These are phyloP conservation scores for Melanotaenia trifasciata DNA, from an alignment of 2,797 vertebrate genomes.

Conservation along the genomic window DNA sequence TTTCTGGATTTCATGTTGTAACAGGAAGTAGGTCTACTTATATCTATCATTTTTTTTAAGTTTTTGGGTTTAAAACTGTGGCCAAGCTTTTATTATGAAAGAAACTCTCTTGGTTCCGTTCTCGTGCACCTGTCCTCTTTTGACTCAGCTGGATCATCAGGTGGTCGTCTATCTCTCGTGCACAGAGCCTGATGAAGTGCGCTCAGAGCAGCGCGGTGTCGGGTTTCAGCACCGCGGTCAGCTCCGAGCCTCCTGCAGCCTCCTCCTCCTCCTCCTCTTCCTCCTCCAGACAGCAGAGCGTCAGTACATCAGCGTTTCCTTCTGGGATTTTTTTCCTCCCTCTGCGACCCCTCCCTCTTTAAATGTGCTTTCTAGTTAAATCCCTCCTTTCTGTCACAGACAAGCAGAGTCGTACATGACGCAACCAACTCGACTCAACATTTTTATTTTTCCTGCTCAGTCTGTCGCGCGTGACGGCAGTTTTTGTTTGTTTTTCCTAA, in stretches of 20 bases:
- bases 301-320: constrained; percentile 33
- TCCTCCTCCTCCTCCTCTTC: constrained; percentile 12
- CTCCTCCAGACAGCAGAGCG: constrained; percentile 25
- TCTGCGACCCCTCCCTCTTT: constrained; percentile 56
- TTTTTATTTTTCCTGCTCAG: constrained; percentile 1
- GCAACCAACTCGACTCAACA: constrained; percentile 18
- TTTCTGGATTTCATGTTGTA: too few relatives aligned
- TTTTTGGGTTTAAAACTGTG: too few relatives aligned
- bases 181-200: constrained; percentile 32
- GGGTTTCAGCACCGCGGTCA: constrained; percentile 67
- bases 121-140: not conserved
- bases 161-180: constrained; percentile 47
- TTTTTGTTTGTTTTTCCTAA: not conserved
- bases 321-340: constrained; percentile 9
- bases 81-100: constrained; percentile 50
- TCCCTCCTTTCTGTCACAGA: constrained; percentile 32
- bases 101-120: constrained; percentile 24
- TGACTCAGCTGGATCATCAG: constrained; percentile 62
- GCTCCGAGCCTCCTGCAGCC: constrained; percentile 35
- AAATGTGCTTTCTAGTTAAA: constrained; percentile 31
- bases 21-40: too few relatives aligned
- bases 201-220: constrained; percentile 46
- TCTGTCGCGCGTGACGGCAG: constrained; percentile 12
- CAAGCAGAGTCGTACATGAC: constrained; percentile 37
- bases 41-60: too few relatives aligned